These are phyloP conservation scores for Troilus luridus DNA, from an alignment of 2,888 invertebrate species.

Conservation along the genomic window DNA sequence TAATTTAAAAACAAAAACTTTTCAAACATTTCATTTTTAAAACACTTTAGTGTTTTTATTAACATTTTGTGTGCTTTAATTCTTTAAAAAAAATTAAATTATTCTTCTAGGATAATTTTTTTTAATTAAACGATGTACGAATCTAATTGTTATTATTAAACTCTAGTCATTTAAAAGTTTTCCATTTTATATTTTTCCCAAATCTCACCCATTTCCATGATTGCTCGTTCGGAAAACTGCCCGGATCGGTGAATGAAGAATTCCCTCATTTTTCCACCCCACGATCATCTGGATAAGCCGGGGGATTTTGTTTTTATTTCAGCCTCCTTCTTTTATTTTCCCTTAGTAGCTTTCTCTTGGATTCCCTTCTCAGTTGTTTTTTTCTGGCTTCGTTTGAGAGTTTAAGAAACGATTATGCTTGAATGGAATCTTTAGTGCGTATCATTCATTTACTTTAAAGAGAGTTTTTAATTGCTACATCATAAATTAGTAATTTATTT, in stretches of 20 bases:
- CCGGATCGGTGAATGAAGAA: neutral
- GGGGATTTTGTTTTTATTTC: conserved; percentile 1
- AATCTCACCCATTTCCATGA: neutral
- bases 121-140: too few species aligned
- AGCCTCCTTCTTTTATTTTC: neutral
- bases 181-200: too few species aligned
- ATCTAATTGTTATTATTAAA: too few species aligned
- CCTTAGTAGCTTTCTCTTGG: neutral
- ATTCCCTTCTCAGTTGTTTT: neutral
- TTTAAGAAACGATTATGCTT: neutral
- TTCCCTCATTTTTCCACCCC: neutral
- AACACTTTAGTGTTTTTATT: too few species aligned
- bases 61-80: too few species aligned
- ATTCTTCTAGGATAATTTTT: too few species aligned
- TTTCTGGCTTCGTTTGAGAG: neutral
- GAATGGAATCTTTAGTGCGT: neutral
- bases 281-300: neutral
- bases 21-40: too few species aligned
- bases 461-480: neutral
- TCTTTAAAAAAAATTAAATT: too few species aligned
- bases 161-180: too few species aligned
- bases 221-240: neutral
- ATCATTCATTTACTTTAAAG: neutral
- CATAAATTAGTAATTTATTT: too few species aligned
- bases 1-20: too few species aligned